A percentile compares a stretch with the other conserved stretches of the same genome.
Evolutionary conservation across 2,888 invertebrate species (phyloP).

Genomic region (Rhopalosiphum nymphaeae): DNA sequence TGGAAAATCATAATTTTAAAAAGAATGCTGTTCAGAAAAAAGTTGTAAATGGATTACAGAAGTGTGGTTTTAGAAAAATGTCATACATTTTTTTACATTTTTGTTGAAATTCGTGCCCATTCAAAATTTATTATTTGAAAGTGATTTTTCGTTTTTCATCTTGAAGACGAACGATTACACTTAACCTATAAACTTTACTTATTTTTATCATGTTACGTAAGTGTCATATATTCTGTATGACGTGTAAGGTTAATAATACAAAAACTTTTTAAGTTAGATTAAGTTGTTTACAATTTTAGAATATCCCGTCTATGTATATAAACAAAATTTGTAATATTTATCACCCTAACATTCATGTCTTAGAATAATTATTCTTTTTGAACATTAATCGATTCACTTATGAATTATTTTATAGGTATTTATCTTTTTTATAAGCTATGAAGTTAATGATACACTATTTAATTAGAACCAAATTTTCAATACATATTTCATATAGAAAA

Average conservation of each 20-base stretch:
- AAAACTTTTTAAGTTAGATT: background rate
- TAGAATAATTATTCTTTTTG: background rate
- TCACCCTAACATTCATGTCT: background rate
- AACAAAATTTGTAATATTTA: background rate
- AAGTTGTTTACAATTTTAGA: background rate
- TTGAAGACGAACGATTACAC: background rate
- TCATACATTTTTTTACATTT: background rate
- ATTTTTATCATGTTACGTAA: background rate
- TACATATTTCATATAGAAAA: background rate
- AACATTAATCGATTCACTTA: background rate
- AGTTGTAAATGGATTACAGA: constrained; percentile 16
- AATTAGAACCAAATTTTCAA: background rate
- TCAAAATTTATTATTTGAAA: background rate
- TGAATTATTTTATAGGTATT: background rate
- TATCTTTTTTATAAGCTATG: background rate
- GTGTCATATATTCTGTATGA: background rate
- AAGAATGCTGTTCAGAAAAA: background rate
- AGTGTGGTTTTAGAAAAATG: background rate
- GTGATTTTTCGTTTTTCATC: background rate
- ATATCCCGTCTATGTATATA: background rate
- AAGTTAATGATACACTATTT: background rate
- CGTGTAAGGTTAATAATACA: background rate
- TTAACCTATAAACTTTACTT: background rate
- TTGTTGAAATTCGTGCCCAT: background rate
- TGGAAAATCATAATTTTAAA: background rate